phyloP scores from a whole-genome alignment of 2,888 invertebrate genomes.

The Ormyrus pomaceus region DNA sequence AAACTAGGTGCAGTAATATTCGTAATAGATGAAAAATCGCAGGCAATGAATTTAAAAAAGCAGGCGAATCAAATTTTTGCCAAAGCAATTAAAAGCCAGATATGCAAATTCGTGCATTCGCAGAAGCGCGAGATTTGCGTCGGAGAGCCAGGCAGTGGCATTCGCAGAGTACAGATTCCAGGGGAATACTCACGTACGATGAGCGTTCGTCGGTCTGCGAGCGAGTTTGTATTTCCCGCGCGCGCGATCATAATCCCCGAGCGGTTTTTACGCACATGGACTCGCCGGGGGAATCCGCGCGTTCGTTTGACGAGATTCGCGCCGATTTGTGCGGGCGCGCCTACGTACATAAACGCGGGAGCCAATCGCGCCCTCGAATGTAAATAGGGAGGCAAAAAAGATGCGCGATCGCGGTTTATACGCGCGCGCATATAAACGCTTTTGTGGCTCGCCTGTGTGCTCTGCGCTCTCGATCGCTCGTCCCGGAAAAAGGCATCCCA shows the following conservation, averaged over 20 bases:
- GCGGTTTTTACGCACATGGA: constrained; percentile 14
- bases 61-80: no score
- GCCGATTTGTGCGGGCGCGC: not conserved
- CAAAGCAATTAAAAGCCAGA: no score
- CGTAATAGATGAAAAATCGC: no score
- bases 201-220: not conserved
- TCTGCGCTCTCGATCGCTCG: no score
- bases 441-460: not conserved
- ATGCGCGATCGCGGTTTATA: not conserved
- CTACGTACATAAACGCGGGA: not conserved
- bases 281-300: not conserved
- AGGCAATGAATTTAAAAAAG: no score
- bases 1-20: no score
- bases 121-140: no score
- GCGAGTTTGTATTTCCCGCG: constrained; percentile 20
- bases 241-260: constrained; percentile 34
- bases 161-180: not conserved
- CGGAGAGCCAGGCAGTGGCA: no score
- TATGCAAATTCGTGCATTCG: no score
- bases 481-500: not conserved
- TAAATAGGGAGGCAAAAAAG: constrained; percentile 8
- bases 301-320: not conserved
- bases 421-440: not conserved
- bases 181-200: not conserved
- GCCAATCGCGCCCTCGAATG: constrained; percentile 24